These are phyloP conservation scores for Holothuria leucospilota DNA, from an alignment of 53 echinoderm and acorn worm species.

Conservation along the genomic window DNA sequence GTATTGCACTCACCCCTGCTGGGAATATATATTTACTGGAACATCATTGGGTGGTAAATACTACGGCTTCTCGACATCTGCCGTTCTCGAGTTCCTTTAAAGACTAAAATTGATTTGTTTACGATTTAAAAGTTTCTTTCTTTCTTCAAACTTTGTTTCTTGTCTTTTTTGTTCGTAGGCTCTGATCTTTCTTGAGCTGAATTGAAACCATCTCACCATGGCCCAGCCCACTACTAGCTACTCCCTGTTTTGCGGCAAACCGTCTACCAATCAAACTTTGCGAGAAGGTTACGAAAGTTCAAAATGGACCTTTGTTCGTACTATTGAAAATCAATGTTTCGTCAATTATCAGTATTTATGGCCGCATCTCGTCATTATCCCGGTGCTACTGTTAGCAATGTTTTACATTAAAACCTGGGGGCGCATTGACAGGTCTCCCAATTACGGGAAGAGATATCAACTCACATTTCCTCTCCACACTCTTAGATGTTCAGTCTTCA, in stretches of 20 bases:
- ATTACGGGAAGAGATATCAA: slow-evolving; percentile 21
- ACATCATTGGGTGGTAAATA: too few species aligned
- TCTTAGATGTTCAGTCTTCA: slow-evolving; percentile 31
- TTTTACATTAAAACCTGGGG: slow-evolving; percentile 28
- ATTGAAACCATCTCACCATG: too few species aligned
- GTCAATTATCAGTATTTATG: slow-evolving; percentile 44
- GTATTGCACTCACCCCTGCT: too few species aligned
- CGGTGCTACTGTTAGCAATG: background rate
- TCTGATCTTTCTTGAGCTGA: too few species aligned
- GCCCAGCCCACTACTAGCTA: too few species aligned
- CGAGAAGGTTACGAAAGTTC: background rate
- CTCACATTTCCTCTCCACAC: slow-evolving; percentile 24
- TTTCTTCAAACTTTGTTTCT: too few species aligned
- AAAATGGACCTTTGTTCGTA: background rate
- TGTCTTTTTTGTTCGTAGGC: too few species aligned
- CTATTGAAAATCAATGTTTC: slow-evolving; percentile 14
- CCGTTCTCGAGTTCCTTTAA: too few species aligned
- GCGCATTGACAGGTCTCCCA: slow-evolving; percentile 1
- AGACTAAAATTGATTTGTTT: too few species aligned
- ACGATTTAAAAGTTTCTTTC: too few species aligned
- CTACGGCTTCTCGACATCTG: too few species aligned
- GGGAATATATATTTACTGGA: too few species aligned
- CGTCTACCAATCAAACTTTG: slow-evolving; percentile 12
- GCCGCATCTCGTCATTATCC: slow-evolving; percentile 34
- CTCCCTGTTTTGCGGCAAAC: slow-evolving; percentile 15